phyloP scores from a whole-genome alignment of 1,140 invertebrate genomes.

The Atta texana region DNA sequence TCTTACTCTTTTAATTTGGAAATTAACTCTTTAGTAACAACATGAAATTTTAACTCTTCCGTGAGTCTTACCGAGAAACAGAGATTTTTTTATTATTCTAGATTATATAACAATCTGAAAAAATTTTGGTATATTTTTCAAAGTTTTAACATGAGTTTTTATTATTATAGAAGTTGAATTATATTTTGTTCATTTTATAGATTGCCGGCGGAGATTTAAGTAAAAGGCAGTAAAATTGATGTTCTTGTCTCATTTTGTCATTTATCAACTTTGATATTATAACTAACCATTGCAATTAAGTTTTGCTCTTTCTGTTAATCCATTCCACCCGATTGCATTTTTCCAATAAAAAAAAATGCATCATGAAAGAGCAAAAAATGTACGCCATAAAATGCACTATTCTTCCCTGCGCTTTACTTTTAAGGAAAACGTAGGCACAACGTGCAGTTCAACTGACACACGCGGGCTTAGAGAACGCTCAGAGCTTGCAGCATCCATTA shows the following conservation, averaged over 20 bases:
- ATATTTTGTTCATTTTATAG: too few species aligned
- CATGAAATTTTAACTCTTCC: too few species aligned
- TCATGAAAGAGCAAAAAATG: not conserved
- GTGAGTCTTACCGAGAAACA: too few species aligned
- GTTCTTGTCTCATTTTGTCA: not conserved
- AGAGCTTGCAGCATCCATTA: constrained; percentile 78
- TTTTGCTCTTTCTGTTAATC: not conserved
- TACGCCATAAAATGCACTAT: constrained; percentile 26
- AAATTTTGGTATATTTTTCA: too few species aligned
- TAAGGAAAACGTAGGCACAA: constrained; percentile 24
- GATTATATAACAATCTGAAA: too few species aligned
- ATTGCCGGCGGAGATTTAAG: not conserved
- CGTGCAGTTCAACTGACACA: constrained; percentile 57
- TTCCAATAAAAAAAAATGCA: not conserved
- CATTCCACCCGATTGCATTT: not conserved
- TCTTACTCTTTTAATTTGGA: not conserved
- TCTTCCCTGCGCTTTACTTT: not conserved
- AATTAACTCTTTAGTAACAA: not conserved
- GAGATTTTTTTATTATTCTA: too few species aligned
- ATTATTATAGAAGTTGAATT: too few species aligned
- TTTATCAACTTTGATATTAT: constrained; percentile 7
- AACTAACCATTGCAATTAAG: not conserved
- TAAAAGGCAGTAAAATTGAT: not conserved
- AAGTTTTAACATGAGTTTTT: too few species aligned
- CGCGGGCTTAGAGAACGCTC: not conserved